A percentile compares a stretch with the other conserved stretches of the same genome.
Evolutionary conservation across 1,140 invertebrate genomes (phyloP).

Genomic region (Drosophila jambulina): DNA sequence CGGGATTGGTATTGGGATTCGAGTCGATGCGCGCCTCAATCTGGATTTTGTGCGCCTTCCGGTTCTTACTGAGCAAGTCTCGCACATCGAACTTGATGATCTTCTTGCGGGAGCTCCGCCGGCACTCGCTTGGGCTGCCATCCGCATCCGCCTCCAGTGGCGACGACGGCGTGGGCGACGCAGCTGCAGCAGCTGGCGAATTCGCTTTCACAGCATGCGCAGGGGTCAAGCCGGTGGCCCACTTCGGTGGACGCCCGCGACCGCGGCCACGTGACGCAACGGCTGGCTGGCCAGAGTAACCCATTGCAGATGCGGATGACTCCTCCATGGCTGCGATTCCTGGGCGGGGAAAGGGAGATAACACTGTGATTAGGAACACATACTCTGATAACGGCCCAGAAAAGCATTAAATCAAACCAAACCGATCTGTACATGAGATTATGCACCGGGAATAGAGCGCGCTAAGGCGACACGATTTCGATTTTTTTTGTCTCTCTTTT

Average conservation of each 20-base stretch:
- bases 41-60: slow-evolving; percentile 70
- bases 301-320: not conserved
- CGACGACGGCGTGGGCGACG: slow-evolving; percentile 4
- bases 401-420: not conserved
- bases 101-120: slow-evolving; percentile 78
- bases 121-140: slow-evolving; percentile 46
- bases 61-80: slow-evolving; percentile 73
- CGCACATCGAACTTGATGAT: slow-evolving; percentile 79
- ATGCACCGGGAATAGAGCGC: not conserved
- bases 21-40: slow-evolving; percentile 80
- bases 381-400: not conserved
- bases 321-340: slow-evolving; percentile 31
- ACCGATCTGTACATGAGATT: not conserved
- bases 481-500: not conserved
- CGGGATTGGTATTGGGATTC: slow-evolving; percentile 34
- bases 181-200: not conserved
- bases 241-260: slow-evolving; percentile 37
- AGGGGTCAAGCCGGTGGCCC: not conserved
- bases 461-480: not conserved
- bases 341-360: not conserved
- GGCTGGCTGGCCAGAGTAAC: not conserved
- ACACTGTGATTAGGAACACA: not conserved
- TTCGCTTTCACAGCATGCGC: not conserved
- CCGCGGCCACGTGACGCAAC: slow-evolving; percentile 43
- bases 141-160: slow-evolving; percentile 1